phyloP scores from a whole-genome alignment of 2,113 vertebrate genomes.

The Ornithorhynchus anatinus region DNA sequence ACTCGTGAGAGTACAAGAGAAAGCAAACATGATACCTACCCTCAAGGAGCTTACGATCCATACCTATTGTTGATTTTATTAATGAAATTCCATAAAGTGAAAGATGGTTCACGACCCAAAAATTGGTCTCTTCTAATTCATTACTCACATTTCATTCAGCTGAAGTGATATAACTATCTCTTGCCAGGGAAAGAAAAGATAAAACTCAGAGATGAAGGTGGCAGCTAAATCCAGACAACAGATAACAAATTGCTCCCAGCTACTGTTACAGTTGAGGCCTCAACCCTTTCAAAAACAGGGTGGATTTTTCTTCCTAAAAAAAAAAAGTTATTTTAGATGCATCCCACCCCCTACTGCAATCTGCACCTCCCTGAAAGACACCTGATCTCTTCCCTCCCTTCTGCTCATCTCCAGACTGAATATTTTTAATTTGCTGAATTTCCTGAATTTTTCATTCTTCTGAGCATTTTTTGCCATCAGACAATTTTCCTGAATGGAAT shows the following conservation, averaged over 20 bases:
- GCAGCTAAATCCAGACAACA: slow-evolving; percentile 62
- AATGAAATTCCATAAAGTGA: slow-evolving; percentile 44
- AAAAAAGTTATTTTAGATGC: neutral
- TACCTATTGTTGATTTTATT: slow-evolving; percentile 40
- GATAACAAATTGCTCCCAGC: slow-evolving; percentile 52
- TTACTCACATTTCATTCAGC: slow-evolving; percentile 41
- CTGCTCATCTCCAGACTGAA: too few species aligned
- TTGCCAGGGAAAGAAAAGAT: neutral
- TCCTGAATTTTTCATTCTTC: too few species aligned
- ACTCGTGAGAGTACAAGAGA: too few species aligned
- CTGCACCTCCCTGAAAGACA: neutral
- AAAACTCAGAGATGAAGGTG: slow-evolving; percentile 39
- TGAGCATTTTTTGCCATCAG: too few species aligned
- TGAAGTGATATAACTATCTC: slow-evolving; percentile 50
- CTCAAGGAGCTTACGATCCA: too few species aligned
- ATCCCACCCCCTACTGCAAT: neutral
- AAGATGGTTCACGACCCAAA: slow-evolving; percentile 36
- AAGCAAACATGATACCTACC: too few species aligned
- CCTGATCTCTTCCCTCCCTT: neutral
- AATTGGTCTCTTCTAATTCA: slow-evolving; percentile 56
- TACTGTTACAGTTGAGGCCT: slow-evolving; percentile 40
- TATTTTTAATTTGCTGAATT: too few species aligned
- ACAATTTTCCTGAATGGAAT: too few species aligned
- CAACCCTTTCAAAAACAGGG: neutral
- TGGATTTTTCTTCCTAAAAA: slow-evolving; percentile 1